phyloP scores from a whole-genome alignment of 2,888 invertebrate species.

The Nemotelus nigrinus region DNA sequence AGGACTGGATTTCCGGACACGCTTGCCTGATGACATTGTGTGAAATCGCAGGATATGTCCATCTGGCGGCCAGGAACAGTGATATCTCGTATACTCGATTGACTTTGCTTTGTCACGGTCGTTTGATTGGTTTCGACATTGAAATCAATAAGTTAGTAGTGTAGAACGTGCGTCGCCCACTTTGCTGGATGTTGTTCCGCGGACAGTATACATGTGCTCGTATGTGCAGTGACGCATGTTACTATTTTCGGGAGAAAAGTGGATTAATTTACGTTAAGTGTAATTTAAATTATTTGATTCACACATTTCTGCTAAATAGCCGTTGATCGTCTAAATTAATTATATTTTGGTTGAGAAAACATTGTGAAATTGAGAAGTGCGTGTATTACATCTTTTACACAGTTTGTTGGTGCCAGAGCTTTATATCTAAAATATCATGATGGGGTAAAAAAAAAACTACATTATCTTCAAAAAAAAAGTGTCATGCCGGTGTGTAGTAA shows the following conservation, averaged over 20 bases:
- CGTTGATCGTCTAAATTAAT: no score
- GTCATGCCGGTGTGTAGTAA: no score
- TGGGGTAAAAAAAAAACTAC: no score
- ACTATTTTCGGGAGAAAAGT: constrained; percentile 13
- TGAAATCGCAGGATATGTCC: not conserved
- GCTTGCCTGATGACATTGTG: no score
- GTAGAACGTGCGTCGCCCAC: constrained; percentile 19
- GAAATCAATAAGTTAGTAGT: constrained; percentile 31
- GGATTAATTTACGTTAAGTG: constrained; percentile 16
- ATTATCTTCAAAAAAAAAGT: no score
- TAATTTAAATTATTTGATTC: not conserved
- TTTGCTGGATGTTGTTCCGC: not conserved
- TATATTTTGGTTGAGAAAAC: no score
- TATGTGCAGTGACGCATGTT: constrained; percentile 15
- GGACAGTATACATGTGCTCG: not conserved
- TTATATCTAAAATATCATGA: no score
- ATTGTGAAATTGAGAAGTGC: no score
- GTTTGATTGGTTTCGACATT: constrained; percentile 12
- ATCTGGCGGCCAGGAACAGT: not conserved
- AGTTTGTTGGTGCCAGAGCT: no score
- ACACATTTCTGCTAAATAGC: no score
- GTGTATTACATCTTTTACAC: no score
- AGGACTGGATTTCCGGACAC: no score
- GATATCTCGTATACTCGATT: constrained; percentile 10
- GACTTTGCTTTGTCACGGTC: not conserved